A percentile compares a stretch with the other conserved stretches of the same genome.
Conservation (phyloP, 1,140 invertebrate genomes). For the Hermetia illucens region DNA sequence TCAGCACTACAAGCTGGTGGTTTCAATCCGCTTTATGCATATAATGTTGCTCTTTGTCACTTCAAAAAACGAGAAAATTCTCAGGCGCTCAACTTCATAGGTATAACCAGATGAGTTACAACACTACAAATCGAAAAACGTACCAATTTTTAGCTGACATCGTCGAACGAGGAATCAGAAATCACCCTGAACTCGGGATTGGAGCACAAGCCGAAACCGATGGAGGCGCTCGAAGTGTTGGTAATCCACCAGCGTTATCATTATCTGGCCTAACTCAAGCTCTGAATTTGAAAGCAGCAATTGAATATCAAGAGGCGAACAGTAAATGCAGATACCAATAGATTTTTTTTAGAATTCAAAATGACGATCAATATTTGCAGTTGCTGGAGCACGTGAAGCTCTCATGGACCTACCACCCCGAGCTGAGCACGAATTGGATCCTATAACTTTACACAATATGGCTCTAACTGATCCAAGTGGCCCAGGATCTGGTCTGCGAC, state of each 20-base stretch:
- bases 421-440: conserved; percentile 94
- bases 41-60: conserved; percentile 92
- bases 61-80: conserved; percentile 90
- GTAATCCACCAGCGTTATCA: conserved; percentile 90
- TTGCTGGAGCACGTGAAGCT: conserved; percentile 82
- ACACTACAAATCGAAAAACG: background rate
- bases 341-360: conserved; percentile 4
- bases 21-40: conserved; percentile 83
- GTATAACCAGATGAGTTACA: conserved; percentile 27
- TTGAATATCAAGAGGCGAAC: conserved; percentile 95
- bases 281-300: conserved; percentile 96
- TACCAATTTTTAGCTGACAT: conserved; percentile 60
- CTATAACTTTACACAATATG: conserved; percentile 95
- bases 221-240: conserved; percentile 56
- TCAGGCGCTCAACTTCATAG: conserved; percentile 74
- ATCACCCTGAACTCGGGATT: conserved; percentile 94
- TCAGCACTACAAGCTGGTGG: conserved; percentile 75
- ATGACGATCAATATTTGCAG: conserved; percentile 35
- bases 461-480: conserved; percentile 81
- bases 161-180: conserved; percentile 88
- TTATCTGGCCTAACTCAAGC: conserved; percentile 96
- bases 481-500: conserved; percentile 90
- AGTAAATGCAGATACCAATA: conserved; percentile 38
- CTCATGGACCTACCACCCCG: conserved; percentile 95
- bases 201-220: conserved; percentile 95